Evolutionary conservation across 2,888 invertebrate species (phyloP), one percentile per base, ranked within the genome.

Genomic region (Actias luna): DNA sequence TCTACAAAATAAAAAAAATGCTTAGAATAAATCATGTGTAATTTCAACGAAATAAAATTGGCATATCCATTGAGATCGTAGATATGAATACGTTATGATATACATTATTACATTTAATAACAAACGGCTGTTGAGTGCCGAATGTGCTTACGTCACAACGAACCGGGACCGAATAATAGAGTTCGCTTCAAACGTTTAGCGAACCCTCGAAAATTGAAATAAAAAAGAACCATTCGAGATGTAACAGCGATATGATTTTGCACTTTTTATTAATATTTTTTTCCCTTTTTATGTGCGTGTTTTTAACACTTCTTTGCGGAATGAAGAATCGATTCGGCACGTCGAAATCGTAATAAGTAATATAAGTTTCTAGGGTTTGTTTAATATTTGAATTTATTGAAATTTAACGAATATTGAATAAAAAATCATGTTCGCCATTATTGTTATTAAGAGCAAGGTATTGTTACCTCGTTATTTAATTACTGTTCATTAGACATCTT

Each of bases 211-310:
- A 89, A 88, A 89, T 88, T 88, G 88, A 88, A 90, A 90, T 91
- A 92, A 92, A 90, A 88, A 90, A 87, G 78, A 80, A 83, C 83
- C 85, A 89, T 89, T 87, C 85, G 89, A 91, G 91, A 90, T 91
- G 89, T 89, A 90, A 88, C 89, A 86, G 88, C 89, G 85, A 89
- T 92, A 91, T 92, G 92, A 92, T 90, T 90, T 90, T 87, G 92
- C 91, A 90, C 82, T 89, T 92, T 89, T 87, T 80, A 77, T 76
- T 74, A 76, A 74, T 77, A 80, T 80, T 76, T 80, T 77, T 82
- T 76, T 81, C 77, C 75, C 77, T 79, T 77, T 83, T 82, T 85
- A 78, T 75, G 76, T 80, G 82, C 82, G 78, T 85, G 87, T 85
- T 89, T 89, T 86, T 78, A 86, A 84, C 86, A 84, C 77, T 83